Evolutionary conservation across 1,140 invertebrate species (phyloP).

Genomic region (Uloborus diversus): DNA sequence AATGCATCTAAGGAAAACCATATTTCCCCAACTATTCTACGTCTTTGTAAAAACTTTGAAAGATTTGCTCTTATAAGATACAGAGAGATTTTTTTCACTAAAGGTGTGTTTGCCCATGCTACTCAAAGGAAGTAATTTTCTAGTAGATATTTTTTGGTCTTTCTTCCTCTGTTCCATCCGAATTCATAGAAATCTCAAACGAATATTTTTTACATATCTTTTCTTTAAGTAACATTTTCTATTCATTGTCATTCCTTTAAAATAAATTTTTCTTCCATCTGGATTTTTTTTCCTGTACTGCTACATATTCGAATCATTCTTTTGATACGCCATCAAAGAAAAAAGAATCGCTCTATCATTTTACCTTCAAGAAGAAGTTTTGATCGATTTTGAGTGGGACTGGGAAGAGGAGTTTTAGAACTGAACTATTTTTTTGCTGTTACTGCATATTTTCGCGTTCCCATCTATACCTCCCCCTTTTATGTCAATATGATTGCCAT

Average conservation of each 20-base stretch:
- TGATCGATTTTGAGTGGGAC: not conserved
- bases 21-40: not conserved
- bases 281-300: not conserved
- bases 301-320: not conserved
- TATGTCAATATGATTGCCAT: conserved; percentile 1
- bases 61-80: not conserved
- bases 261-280: not conserved
- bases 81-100: not conserved
- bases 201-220: not conserved
- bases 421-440: not conserved
- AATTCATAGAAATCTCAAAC: not conserved
- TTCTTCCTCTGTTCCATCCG: not conserved
- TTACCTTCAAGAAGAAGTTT: not conserved
- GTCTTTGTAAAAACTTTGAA: too few species aligned
- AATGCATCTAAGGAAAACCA: not conserved
- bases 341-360: not conserved
- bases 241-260: conserved; percentile 1
- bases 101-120: not conserved
- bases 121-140: conserved; percentile 1
- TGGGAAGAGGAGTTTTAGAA: not conserved
- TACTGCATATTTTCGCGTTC: not conserved
- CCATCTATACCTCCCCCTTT: not conserved
- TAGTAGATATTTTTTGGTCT: not conserved
- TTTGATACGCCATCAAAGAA: not conserved
- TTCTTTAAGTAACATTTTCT: not conserved